Base-by-base conservation (phyloP, 2,888 invertebrate species). In the Agapostemon virescens region DNA sequence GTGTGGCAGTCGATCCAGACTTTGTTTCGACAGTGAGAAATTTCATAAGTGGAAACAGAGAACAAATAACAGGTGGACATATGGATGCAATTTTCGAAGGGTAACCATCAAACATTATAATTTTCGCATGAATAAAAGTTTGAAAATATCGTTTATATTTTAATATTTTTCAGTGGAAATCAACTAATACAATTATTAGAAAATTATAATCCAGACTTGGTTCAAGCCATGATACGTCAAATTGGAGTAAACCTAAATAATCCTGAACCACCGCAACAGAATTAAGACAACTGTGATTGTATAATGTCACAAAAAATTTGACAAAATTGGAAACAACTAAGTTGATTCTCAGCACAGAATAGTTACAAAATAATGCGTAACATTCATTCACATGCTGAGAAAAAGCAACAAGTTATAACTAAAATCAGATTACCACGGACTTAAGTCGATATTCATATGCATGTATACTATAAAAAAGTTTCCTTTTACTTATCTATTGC, bases 181-280 rank as follows among this genome's bases (percentile, higher is more conserved):
- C 95, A 95, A 89, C 96, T 97, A 91, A 96, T 98, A 95, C 96
- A 97, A n/a, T n/a, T n/a, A n/a, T n/a, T n/a, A n/a, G n/a, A n/a
- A 90, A 94, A 94, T 66, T 94, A 95, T 26, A 97, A 98, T 93
- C 98, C 98, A 0, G 96, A 97, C 77, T 93, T 98, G 64, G 96
- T 97, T 42, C 97, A 97, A 83, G 95, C 96, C 89, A 93, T 98
- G 80, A 94, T 97, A 76, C 94, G 93, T 67, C 95, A 95, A 90
- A 94, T 95, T 93, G 90, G 89, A 23, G 90, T 90, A 71, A 89
- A 89, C 84, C 85, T 89, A 20, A 90, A 91, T 30, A 89, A 92
- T 80, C 88, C 90, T 17, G 90, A 92, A 69, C 90, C 91, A 64
- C 88, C 92, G 30, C 89, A 90, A 78, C 86, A 90, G 69, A 91